Evolutionary conservation across 2,113 vertebrate species (phyloP).

Genomic region (Brachypodius melanocephalos): DNA sequence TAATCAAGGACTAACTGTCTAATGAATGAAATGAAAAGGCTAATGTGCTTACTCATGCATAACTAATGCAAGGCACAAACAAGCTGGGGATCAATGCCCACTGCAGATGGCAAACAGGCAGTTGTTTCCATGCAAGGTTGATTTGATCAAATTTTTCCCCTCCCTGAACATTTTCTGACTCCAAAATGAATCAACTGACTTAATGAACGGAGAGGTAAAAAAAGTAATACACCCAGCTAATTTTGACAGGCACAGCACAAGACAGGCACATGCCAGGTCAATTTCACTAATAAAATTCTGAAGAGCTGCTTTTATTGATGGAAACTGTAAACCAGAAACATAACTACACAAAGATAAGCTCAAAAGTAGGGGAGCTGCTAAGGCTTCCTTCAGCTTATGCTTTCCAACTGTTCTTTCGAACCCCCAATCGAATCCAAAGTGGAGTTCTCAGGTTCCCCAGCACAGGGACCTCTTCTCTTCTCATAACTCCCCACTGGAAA

Average conservation of each 20-base stretch:
- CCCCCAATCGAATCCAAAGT: rapidly evolving
- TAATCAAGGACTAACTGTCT: slow-evolving; percentile 71
- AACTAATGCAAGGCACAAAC: slow-evolving; percentile 63
- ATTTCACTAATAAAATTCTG: background rate
- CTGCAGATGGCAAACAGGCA: slow-evolving; percentile 68
- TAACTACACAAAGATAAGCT: background rate
- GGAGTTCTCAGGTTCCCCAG: background rate
- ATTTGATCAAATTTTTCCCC: slow-evolving; percentile 23
- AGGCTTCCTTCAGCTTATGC: background rate
- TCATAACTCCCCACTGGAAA: rapidly evolving
- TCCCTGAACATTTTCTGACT: slow-evolving; percentile 9
- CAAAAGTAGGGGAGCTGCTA: background rate
- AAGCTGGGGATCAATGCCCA: slow-evolving; percentile 63
- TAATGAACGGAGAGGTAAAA: background rate
- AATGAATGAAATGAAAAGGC: slow-evolving; percentile 75
- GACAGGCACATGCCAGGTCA: background rate
- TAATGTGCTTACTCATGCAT: slow-evolving; percentile 67
- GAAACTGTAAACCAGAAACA: background rate
- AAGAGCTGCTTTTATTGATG: background rate
- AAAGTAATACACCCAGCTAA: background rate
- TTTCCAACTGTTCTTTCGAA: background rate
- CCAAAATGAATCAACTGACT: slow-evolving; percentile 3
- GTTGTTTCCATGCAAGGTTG: slow-evolving; percentile 25
- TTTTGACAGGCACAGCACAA: background rate
- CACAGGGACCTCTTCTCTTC: background rate